Evolutionary conservation across 2,888 invertebrate genomes (phyloP).

Genomic region (Apeira syringaria): DNA sequence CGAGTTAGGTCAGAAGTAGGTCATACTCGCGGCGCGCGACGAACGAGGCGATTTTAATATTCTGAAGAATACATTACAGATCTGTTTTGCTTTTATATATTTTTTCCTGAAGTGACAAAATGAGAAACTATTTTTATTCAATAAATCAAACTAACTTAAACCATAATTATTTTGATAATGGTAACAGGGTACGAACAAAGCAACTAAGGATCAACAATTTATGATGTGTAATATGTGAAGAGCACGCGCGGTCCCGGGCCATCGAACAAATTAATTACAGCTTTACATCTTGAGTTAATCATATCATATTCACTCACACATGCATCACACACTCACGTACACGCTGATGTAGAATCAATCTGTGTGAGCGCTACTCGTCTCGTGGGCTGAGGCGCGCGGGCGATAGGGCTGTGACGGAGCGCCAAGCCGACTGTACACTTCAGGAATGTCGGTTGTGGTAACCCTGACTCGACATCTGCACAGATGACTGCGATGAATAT

Average conservation of each 20-base stretch:
- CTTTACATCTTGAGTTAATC: slow-evolving; percentile 11
- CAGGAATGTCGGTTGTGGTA: neutral
- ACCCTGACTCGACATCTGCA: neutral
- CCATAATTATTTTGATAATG: too few species aligned
- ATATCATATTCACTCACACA: neutral
- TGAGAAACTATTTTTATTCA: too few species aligned
- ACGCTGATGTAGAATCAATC: neutral
- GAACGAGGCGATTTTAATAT: too few species aligned
- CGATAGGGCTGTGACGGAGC: neutral
- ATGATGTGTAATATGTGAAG: neutral
- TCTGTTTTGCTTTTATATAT: too few species aligned
- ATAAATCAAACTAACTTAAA: too few species aligned
- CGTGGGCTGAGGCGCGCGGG: neutral
- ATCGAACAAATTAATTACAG: slow-evolving; percentile 6
- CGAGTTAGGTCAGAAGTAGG: too few species aligned
- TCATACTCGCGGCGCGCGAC: too few species aligned
- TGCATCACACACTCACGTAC: too few species aligned
- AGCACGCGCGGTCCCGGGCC: neutral
- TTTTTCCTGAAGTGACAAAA: too few species aligned
- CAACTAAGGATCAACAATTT: too few species aligned
- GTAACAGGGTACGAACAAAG: too few species aligned
- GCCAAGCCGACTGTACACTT: neutral
- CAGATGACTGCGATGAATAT: neutral
- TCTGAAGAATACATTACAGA: too few species aligned
- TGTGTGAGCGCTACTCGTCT: neutral